Percentiles rank a stretch among this genome's conserved stretches.
Evolutionary conservation across 2,113 vertebrate genomes (phyloP).

Genomic region (Heloderma charlesbogerti): DNA sequence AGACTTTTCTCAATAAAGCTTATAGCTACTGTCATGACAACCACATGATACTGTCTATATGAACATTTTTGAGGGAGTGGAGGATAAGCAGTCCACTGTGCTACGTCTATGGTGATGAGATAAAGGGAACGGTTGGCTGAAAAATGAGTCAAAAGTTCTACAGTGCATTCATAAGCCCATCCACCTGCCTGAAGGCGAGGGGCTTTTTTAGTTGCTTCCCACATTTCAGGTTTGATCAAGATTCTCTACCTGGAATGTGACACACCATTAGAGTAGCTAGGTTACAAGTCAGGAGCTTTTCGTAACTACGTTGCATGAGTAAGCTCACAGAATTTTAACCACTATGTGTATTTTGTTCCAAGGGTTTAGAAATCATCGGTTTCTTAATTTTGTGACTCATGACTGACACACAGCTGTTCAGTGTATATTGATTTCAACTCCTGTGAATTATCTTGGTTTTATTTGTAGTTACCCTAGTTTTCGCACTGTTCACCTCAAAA

Average conservation of each 20-base stretch:
- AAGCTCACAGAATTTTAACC: not conserved
- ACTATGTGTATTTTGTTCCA: not conserved
- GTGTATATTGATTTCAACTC: not conserved
- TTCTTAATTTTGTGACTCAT: not conserved
- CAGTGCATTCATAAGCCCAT: not conserved
- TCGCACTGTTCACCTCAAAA: not conserved
- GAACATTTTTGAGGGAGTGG: no score
- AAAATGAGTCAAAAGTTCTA: not conserved
- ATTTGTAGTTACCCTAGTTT: not conserved
- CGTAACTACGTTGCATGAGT: not conserved
- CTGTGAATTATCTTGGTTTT: not conserved
- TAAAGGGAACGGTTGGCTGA: not conserved
- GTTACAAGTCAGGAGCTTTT: slow-evolving; percentile 2
- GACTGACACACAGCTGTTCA: not conserved
- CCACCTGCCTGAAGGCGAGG: not conserved
- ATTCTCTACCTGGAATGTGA: not conserved
- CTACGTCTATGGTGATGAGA: not conserved
- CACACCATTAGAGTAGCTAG: not conserved
- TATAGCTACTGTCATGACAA: not conserved
- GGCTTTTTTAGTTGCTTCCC: not conserved
- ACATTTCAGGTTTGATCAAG: not conserved
- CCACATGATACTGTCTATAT: not conserved
- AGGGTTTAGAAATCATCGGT: not conserved
- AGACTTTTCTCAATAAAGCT: not conserved
- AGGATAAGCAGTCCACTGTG: not conserved